Evolutionary conservation across 2,797 vertebrate genomes (phyloP).

Genomic region (Bovichtus diacanthus): DNA sequence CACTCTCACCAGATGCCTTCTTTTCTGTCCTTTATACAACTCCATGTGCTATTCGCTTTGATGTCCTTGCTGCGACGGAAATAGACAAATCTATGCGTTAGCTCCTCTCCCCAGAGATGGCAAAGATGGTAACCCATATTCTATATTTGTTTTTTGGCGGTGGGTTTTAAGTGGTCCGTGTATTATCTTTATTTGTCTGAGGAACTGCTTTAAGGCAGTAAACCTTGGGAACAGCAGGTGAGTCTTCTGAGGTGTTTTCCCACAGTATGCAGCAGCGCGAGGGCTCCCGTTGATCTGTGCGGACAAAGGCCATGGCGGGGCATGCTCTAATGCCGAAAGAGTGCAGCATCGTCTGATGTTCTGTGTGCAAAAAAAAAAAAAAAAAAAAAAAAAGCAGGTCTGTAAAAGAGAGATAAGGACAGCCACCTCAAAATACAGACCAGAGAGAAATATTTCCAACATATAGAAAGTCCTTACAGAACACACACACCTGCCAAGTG

Average conservation of each 20-base stretch:
- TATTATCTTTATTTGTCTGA: slow-evolving; percentile 66
- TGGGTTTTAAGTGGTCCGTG: slow-evolving; percentile 64
- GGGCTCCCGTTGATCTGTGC: slow-evolving; percentile 52
- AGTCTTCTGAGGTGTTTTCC: slow-evolving; percentile 63
- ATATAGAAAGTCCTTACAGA: slow-evolving; percentile 37
- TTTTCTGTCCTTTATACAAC: slow-evolving; percentile 56
- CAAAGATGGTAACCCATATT: slow-evolving; percentile 68
- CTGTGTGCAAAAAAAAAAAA: slow-evolving; percentile 48
- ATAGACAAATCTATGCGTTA: slow-evolving; percentile 54
- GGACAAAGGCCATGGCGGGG: slow-evolving; percentile 68
- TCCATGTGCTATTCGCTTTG: slow-evolving; percentile 60
- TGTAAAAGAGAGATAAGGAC: slow-evolving; percentile 80
- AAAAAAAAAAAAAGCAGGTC: slow-evolving; percentile 67
- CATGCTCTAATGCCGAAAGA: slow-evolving; percentile 67
- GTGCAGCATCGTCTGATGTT: slow-evolving; percentile 67
- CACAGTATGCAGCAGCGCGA: slow-evolving; percentile 50
- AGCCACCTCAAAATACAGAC: slow-evolving; percentile 62
- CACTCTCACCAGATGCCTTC: slow-evolving; percentile 58
- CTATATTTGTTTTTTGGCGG: slow-evolving; percentile 71
- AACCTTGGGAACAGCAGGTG: slow-evolving; percentile 70
- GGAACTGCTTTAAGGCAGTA: slow-evolving; percentile 58
- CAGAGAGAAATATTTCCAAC: slow-evolving; percentile 56
- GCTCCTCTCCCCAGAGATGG: slow-evolving; percentile 52
- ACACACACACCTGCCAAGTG: slow-evolving; percentile 8
- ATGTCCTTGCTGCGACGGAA: slow-evolving; percentile 61